Percentiles rank a stretch among this genome's conserved stretches.
Evolutionary conservation across 2,113 vertebrate genomes (phyloP).

Genomic region (Leptobrachium leishanense): DNA sequence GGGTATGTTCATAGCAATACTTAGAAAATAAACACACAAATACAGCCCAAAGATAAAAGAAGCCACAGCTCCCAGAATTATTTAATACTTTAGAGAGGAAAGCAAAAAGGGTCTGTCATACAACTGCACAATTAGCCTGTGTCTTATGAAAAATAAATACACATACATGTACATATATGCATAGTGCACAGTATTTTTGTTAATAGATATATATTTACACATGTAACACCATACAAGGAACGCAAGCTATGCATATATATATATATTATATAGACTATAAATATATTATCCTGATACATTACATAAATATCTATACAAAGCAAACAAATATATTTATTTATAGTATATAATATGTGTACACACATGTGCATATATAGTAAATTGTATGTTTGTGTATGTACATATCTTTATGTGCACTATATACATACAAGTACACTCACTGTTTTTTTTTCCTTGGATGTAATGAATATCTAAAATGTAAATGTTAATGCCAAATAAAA

Average conservation of each 20-base stretch:
- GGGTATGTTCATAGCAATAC: no score
- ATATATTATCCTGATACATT: no score
- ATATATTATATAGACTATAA: no score
- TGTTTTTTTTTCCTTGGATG: slow-evolving; percentile 39
- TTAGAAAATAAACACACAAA: no score
- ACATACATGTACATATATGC: background rate
- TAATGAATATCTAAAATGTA: slow-evolving; percentile 53
- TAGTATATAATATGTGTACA: background rate
- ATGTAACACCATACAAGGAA: background rate
- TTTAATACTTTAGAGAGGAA: no score
- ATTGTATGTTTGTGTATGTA: slow-evolving; percentile 11
- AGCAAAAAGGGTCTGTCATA: no score
- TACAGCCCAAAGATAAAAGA: no score
- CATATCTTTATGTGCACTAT: slow-evolving; percentile 10
- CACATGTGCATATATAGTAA: background rate
- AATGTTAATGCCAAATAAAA: slow-evolving; percentile 65
- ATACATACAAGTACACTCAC: background rate
- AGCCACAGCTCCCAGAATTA: no score
- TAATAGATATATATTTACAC: slow-evolving; percentile 18
- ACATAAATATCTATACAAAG: no score
- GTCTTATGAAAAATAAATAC: background rate
- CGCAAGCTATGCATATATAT: no score
- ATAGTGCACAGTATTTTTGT: background rate
- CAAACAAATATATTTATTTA: no score
- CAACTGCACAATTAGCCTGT: no score